Evolutionary conservation across 1,140 invertebrate genomes (phyloP).

Genomic region (Planococcus citri): DNA sequence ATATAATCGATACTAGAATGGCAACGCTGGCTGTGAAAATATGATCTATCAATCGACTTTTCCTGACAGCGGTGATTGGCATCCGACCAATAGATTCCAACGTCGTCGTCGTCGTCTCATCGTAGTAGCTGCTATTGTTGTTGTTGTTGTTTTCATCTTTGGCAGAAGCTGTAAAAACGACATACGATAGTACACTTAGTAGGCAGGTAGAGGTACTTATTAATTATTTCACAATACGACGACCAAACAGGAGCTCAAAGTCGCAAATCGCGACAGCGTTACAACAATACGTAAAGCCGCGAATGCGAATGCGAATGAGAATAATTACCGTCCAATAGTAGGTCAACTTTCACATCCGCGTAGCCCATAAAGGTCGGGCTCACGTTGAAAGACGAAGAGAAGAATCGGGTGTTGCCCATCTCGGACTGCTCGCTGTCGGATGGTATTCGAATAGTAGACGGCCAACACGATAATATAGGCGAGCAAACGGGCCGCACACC

Average conservation of each 20-base stretch:
- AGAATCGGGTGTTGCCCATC: background rate
- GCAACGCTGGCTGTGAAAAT: conserved; percentile 67
- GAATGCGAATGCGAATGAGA: too few species aligned
- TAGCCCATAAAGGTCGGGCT: background rate
- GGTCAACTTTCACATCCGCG: background rate
- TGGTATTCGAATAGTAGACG: background rate
- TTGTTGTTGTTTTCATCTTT: background rate
- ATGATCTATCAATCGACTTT: conserved; percentile 51
- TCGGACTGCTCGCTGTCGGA: too few species aligned
- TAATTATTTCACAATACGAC: too few species aligned
- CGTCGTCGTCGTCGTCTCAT: background rate
- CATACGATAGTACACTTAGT: background rate
- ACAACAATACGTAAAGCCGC: too few species aligned
- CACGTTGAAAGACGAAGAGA: background rate
- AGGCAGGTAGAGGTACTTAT: background rate
- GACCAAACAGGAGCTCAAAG: background rate
- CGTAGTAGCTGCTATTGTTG: background rate
- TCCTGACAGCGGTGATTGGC: conserved; percentile 46
- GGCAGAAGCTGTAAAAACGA: background rate
- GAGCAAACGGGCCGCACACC: background rate
- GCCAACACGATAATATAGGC: background rate
- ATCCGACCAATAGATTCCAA: background rate
- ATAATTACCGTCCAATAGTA: background rate
- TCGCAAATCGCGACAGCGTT: too few species aligned
- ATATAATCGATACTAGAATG: conserved; percentile 66